Evolutionary conservation across 2,113 vertebrate species (phyloP).

Genomic region (Ondatra zibethicus): DNA sequence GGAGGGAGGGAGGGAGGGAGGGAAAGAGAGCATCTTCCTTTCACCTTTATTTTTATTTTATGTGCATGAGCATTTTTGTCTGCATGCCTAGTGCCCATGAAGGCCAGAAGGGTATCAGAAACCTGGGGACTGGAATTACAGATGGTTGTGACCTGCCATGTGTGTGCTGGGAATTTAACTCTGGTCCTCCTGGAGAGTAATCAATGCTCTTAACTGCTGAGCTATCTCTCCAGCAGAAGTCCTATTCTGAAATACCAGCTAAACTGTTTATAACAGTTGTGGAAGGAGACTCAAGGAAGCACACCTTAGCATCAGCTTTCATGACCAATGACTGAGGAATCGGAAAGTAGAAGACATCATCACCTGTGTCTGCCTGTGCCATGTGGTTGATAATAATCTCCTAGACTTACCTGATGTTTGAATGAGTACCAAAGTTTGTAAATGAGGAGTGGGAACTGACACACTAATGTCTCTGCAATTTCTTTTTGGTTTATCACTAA

Average conservation of each 20-base stretch:
- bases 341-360: slow-evolving; percentile 54
- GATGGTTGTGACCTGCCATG: background rate
- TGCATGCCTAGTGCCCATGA: background rate
- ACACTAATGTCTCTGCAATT: slow-evolving; percentile 73
- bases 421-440: slow-evolving; percentile 49
- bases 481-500: slow-evolving; percentile 75
- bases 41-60: background rate
- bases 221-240: background rate
- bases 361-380: background rate
- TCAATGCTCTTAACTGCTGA: background rate
- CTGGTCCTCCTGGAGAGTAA: background rate
- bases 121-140: background rate
- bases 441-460: slow-evolving; percentile 51
- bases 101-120: background rate
- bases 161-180: background rate
- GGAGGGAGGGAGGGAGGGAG: background rate
- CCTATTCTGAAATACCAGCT: background rate
- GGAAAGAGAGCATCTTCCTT: background rate
- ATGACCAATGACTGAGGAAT: slow-evolving; percentile 64
- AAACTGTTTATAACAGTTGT: background rate
- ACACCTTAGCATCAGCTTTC: slow-evolving; percentile 53
- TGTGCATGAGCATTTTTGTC: background rate
- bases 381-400: background rate
- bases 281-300: background rate
- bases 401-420: background rate